Evolutionary conservation across 2,797 vertebrate genomes (phyloP).

Genomic region (Melopsittacus undulatus): DNA sequence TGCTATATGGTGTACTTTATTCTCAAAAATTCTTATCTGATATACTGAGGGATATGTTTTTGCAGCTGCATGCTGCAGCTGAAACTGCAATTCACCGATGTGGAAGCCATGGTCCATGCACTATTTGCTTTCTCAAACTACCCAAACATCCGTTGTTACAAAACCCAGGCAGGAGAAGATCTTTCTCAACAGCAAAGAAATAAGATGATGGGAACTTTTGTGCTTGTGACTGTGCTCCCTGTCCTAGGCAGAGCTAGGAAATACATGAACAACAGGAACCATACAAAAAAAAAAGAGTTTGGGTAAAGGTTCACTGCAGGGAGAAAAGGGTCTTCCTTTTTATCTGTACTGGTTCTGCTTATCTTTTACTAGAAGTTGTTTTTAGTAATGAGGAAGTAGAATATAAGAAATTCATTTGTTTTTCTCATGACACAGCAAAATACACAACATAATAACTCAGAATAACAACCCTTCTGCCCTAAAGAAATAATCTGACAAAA

Average conservation of each 20-base stretch:
- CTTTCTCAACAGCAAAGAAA: background rate
- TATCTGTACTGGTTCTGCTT: conserved; percentile 59
- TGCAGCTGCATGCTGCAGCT: background rate
- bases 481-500: conserved; percentile 64
- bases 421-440: conserved; percentile 64
- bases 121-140: background rate
- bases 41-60: background rate
- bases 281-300: background rate
- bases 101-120: background rate
- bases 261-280: conserved; percentile 58
- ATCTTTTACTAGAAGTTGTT: conserved; percentile 60
- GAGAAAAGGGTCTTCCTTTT: conserved; percentile 54
- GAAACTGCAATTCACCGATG: background rate
- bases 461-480: conserved; percentile 63
- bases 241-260: conserved; percentile 21
- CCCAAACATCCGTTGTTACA: accelerated
- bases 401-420: conserved; percentile 54
- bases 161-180: background rate
- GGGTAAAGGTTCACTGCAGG: conserved; percentile 53
- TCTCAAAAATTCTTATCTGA: background rate
- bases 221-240: background rate
- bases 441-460: conserved; percentile 41
- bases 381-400: conserved; percentile 64
- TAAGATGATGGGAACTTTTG: background rate
- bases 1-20: background rate